Percentiles rank a stretch among this genome's conserved stretches.
These are phyloP conservation scores for Tautogolabrus adspersus DNA, from an alignment of 2,113 vertebrate species.

Conservation along the genomic window DNA sequence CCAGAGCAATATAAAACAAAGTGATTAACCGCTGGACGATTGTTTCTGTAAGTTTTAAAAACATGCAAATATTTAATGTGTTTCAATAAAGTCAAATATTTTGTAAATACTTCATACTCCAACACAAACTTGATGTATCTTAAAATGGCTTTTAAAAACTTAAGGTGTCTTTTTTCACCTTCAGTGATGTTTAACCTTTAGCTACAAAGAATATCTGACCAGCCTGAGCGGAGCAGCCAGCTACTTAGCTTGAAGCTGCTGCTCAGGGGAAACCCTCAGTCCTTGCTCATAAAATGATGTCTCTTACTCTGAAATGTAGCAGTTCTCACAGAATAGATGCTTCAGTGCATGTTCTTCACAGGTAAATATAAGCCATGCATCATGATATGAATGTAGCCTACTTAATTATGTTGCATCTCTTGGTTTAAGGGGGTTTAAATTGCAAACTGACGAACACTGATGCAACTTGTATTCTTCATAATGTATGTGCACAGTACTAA, in stretches of 20 bases:
- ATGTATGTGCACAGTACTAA: slow-evolving; percentile 1
- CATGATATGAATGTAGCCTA: neutral
- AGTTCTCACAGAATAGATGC: too few species aligned
- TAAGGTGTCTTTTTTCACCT: too few species aligned
- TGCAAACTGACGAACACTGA: neutral
- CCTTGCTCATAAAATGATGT: slow-evolving; percentile 3
- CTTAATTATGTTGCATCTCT: neutral
- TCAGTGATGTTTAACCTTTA: too few species aligned
- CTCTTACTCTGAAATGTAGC: neutral
- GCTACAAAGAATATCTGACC: too few species aligned
- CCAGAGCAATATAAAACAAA: neutral
- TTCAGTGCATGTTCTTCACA: neutral
- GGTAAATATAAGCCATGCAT: neutral
- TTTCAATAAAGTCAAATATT: too few species aligned
- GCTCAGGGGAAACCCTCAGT: slow-evolving; percentile 17
- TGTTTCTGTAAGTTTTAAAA: too few species aligned
- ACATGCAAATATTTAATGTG: too few species aligned
- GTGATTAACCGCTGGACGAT: too few species aligned
- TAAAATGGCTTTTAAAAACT: too few species aligned
- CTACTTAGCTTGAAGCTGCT: slow-evolving; percentile 3
- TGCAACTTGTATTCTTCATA: neutral
- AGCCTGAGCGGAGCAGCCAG: neutral
- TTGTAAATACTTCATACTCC: too few species aligned
- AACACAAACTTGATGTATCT: too few species aligned
- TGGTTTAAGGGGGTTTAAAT: neutral